Evolutionary conservation across 2,797 vertebrate genomes (phyloP).

Genomic region (Lateolabrax maculatus): DNA sequence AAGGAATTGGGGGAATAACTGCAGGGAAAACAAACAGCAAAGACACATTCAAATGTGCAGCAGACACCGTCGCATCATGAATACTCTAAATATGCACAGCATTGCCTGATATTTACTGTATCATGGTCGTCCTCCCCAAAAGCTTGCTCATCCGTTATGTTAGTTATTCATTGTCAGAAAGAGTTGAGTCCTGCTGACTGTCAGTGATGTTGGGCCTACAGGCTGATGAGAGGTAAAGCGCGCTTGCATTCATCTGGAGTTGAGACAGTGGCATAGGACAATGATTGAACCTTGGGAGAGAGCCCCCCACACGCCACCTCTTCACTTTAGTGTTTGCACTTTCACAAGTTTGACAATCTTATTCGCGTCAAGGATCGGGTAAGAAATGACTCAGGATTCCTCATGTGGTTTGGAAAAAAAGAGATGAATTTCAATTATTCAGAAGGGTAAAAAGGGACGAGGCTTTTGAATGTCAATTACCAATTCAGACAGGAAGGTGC

Average conservation of each 20-base stretch:
- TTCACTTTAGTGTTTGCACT: constrained; percentile 69
- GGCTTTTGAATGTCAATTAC: constrained; percentile 75
- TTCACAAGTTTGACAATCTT: constrained; percentile 70
- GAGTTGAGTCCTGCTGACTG: constrained; percentile 41
- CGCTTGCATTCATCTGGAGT: constrained; percentile 45
- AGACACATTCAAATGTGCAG: constrained; percentile 52
- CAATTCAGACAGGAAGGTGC: constrained; percentile 61
- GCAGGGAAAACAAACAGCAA: constrained; percentile 75
- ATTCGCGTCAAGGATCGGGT: constrained; percentile 68
- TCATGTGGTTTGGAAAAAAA: constrained; percentile 58
- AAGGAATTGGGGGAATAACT: constrained; percentile 60
- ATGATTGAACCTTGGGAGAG: constrained; percentile 50
- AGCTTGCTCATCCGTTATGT: constrained; percentile 41
- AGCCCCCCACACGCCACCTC: constrained; percentile 36
- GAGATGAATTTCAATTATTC: constrained; percentile 79
- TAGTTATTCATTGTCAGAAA: constrained; percentile 43
- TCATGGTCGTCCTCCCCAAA: constrained; percentile 25
- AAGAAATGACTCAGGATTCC: constrained; percentile 66
- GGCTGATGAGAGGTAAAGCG: constrained; percentile 45
- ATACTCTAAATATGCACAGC: constrained; percentile 29
- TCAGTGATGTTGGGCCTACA: constrained; percentile 38
- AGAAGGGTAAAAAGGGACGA: constrained; percentile 67
- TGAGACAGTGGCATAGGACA: constrained; percentile 54
- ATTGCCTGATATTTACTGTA: constrained; percentile 30
- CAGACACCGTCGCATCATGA: constrained; percentile 32